A percentile compares a stretch with the other conserved stretches of the same genome.
phyloP scores from a whole-genome alignment of 2,113 vertebrate genomes.

The Lagopus muta region DNA sequence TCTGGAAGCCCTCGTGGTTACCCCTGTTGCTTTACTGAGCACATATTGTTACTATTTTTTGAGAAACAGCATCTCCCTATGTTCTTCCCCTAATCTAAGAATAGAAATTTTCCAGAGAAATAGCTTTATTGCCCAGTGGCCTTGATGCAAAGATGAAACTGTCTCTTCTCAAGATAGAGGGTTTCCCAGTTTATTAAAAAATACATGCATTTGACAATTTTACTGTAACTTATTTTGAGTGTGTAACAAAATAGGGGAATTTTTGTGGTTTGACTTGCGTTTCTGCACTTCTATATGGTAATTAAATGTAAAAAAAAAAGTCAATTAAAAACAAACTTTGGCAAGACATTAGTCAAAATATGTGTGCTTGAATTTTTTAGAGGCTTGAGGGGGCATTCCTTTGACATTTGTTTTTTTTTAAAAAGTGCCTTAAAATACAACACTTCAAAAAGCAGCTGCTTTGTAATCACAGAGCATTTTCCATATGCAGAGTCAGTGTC shows the following conservation, averaged over 20 bases:
- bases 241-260: conserved; percentile 6
- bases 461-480: background rate
- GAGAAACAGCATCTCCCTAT: background rate
- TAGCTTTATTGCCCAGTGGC: background rate
- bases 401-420: background rate
- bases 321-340: conserved; percentile 59
- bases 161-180: background rate
- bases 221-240: background rate
- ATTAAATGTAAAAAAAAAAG: conserved; percentile 46
- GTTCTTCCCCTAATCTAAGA: conserved; percentile 29
- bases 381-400: background rate
- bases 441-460: conserved; percentile 55
- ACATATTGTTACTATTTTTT: conserved; percentile 47
- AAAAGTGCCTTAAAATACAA: conserved; percentile 11
- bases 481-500: background rate
- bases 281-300: conserved; percentile 36
- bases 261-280: conserved; percentile 52
- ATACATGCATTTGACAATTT: background rate
- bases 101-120: background rate
- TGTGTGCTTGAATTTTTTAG: background rate
- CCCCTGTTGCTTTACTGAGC: conserved; percentile 27
- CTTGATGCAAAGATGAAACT: background rate
- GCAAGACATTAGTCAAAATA: conserved; percentile 61
- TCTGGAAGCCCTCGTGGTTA: background rate
- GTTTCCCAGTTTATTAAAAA: background rate